Base-by-base conservation (phyloP, 2,113 vertebrate genomes). In the Bucco capensis region DNA sequence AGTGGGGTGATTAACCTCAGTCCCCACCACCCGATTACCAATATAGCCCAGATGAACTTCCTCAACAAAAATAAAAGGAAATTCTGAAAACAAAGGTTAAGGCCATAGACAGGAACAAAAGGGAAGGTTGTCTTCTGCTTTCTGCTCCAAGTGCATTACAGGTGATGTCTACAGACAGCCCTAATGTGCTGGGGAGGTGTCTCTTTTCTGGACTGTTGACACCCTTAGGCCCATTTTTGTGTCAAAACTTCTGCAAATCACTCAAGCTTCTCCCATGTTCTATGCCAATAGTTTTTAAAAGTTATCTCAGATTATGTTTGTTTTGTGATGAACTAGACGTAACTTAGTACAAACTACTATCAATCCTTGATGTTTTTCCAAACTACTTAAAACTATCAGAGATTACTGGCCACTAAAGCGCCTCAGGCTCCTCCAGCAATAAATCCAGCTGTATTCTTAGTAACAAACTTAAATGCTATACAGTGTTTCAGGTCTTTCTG, bases 1-100 rank as follows among this genome's bases (percentile, higher is more conserved):
- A 60, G 69, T 75, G 74, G 89, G 62, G 50, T 82, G 82, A 95
- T 83, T 92, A 94, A 91, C 89, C 91, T 91, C 84, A 72, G 49
- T 66, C n/a, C 37, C 35, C 17, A 8, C 28, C 1, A 0, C 37
- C 69, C 56, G 61, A 72, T 82, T 75, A 86, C 58, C 70, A 57
- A 10, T 19, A 82, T 1, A 92, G 54, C 33, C 70, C 54, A 65
- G 89, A 24, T 54, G 49, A 91, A 82, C 78, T 86, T 91, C 94
- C 78, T 89, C 58, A 42, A 64, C 38, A 89, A 72, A 92, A 95
- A 72, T 12, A 79, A 79, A 87, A 57, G 64, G 53, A 82, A 93
- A 84, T 61, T 85, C 89, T 79, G 58, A 49, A 84, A 88, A 74
- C 80, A 88, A 79, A 92, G 67, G 33, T 81, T 69, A 70, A 44